Percentiles rank a stretch among this genome's conserved stretches.
These are phyloP conservation scores for Periphyllus acericola DNA, from an alignment of 2,888 invertebrate species.

Conservation along the genomic window DNA sequence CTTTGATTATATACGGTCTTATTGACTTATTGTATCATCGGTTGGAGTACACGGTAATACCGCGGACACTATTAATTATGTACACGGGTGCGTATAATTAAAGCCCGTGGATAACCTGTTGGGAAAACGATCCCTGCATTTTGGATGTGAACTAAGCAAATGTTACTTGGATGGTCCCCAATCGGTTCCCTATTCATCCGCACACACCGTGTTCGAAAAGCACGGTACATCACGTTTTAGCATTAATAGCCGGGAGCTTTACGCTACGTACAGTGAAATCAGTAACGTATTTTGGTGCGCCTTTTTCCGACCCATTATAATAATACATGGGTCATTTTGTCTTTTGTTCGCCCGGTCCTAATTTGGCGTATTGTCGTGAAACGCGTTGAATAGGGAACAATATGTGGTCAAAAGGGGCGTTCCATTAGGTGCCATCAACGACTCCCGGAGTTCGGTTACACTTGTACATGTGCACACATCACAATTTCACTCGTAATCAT, in stretches of 20 bases:
- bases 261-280: conserved; percentile 17
- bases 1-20: neutral
- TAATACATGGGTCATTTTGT: conserved; percentile 54
- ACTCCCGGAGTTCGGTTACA: conserved; percentile 41
- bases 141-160: conserved; percentile 4
- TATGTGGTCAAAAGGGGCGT: conserved; percentile 54
- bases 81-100: neutral
- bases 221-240: conserved; percentile 29
- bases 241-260: conserved; percentile 11
- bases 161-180: conserved; percentile 24
- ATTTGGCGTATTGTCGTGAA: conserved; percentile 54
- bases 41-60: too few relatives aligned
- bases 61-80: neutral
- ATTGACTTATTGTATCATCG: neutral
- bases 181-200: conserved; percentile 9
- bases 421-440: conserved; percentile 7
- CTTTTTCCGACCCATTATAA: conserved; percentile 34
- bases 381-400: conserved; percentile 39
- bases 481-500: conserved; percentile 40
- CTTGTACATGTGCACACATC: conserved; percentile 23
- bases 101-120: neutral
- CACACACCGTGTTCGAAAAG: conserved; percentile 14
- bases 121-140: conserved; percentile 34
- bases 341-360: conserved; percentile 47
- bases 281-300: conserved; percentile 29